Evolutionary conservation across 1,140 invertebrate genomes (phyloP).

Genomic region (Eumeta japonica): DNA sequence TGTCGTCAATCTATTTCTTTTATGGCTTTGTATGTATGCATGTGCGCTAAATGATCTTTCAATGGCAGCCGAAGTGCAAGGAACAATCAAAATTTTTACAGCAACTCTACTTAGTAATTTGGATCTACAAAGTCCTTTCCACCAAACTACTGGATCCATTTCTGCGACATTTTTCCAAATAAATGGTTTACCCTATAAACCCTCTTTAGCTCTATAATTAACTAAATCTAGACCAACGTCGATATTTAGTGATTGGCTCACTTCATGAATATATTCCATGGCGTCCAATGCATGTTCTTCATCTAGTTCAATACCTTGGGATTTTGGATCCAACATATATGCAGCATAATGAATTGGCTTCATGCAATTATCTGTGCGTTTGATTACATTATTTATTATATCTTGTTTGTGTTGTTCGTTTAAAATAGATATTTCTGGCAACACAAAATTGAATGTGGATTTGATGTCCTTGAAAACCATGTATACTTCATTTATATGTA

Average conservation of each 20-base stretch:
- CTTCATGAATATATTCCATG: slow-evolving; percentile 14
- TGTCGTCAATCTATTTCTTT: slow-evolving; percentile 15
- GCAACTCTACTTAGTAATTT: too few relatives aligned
- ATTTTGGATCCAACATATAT: slow-evolving; percentile 14
- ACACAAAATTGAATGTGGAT: slow-evolving; percentile 10
- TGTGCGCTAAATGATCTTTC: slow-evolving; percentile 14
- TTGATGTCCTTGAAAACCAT: too few relatives aligned
- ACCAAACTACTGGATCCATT: slow-evolving; percentile 14
- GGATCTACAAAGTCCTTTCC: slow-evolving; percentile 14
- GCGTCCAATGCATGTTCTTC: slow-evolving; percentile 13
- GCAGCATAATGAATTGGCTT: slow-evolving; percentile 17
- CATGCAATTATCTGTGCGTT: slow-evolving; percentile 10
- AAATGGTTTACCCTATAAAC: slow-evolving; percentile 14
- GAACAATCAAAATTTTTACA: slow-evolving; percentile 13
- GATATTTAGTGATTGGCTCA: slow-evolving; percentile 8
- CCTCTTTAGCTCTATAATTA: slow-evolving; percentile 14
- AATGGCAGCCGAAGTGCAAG: slow-evolving; percentile 16
- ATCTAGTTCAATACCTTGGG: slow-evolving; percentile 11
- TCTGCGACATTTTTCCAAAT: slow-evolving; percentile 6
- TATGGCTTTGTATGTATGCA: slow-evolving; percentile 11
- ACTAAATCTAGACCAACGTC: slow-evolving; percentile 12
- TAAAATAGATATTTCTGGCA: slow-evolving; percentile 11
- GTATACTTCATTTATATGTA: slow-evolving; percentile 5
- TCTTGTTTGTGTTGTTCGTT: slow-evolving; percentile 10
- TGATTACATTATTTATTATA: slow-evolving; percentile 7